phyloP scores from a whole-genome alignment of 2,888 invertebrate species.

The Aporophyla lueneburgensis region DNA sequence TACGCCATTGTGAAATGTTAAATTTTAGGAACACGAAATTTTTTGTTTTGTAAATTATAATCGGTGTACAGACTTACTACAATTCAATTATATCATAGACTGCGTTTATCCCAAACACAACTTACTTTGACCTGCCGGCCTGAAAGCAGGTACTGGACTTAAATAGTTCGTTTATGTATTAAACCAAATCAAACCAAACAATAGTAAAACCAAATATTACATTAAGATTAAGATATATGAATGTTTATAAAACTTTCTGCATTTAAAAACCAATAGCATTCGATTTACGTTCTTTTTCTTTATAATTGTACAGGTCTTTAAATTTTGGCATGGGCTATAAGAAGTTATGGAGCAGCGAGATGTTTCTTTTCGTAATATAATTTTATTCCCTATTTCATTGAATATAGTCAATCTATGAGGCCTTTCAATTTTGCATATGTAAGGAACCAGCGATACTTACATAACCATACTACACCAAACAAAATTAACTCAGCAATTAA shows the following conservation, averaged over 20 bases:
- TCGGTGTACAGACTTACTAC: background rate
- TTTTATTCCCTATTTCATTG: background rate
- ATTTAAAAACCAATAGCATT: background rate
- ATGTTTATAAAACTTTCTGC: background rate
- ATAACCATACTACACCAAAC: background rate
- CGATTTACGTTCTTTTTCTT: background rate
- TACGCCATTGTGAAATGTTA: background rate
- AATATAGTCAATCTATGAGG: too few relatives aligned
- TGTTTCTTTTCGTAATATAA: background rate
- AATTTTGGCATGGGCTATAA: background rate
- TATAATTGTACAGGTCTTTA: background rate
- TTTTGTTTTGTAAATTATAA: background rate
- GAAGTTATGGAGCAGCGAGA: slow-evolving; percentile 28
- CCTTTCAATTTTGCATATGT: background rate
- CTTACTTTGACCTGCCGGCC: background rate
- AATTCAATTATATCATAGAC: background rate
- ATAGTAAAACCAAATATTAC: slow-evolving; percentile 11
- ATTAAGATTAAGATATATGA: background rate
- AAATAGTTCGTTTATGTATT: background rate
- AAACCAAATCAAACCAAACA: background rate
- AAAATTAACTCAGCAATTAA: background rate
- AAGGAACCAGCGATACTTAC: background rate
- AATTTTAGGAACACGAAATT: background rate
- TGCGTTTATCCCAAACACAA: background rate
- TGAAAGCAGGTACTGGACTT: background rate